Base-by-base conservation (phyloP, 1,140 invertebrate genomes). In the Coelopa frigida region DNA sequence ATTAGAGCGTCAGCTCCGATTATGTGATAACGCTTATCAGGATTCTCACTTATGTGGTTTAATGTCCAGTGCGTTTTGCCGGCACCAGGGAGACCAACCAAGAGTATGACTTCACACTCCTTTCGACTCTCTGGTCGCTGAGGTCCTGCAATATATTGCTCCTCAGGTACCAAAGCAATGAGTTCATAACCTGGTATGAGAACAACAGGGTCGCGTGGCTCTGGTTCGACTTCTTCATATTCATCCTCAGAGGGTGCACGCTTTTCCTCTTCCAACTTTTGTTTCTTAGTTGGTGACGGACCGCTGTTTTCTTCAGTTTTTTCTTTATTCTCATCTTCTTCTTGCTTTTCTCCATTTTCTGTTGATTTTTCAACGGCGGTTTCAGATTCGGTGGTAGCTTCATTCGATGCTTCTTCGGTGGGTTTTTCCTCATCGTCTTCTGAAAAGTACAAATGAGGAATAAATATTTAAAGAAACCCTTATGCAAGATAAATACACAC, bases 61-160 rank as follows among this genome's bases (percentile, higher is more conserved):
- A 70, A 77, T 5, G 84, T 86, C 93, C 92, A 97, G 52, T 79
- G 75, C 3, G 90, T 92, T 76, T 97, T 97, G 24, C 94, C 93
- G 18, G 81, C 73, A 36, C 83, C 87, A 12, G 93, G 92, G 54
- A 97, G 73, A 26, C 93, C 93, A 58, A 88, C 85, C 79, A 95
- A 84, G 73, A 95, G 83, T 50, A 94, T 83, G 44, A 93, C 87
- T 75, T 94, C 89, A 68, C 89, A 94, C 12, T 92, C 84, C 26
- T 80, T 81, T 52, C 80, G 79, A 29, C 75, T 77, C 32, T 78
- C 75, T 4, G 89, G 87, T 48, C 85, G 75, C 24, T 69, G 62
- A 1, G 83, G 80, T 5, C 89, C 90, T 24, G 72, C 50, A 24
- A 82, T 69, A 48, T 84, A 74, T 21, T 84, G 71, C 44, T 86